Base-by-base conservation (phyloP, 2,888 invertebrate genomes). In the Ceratothoa steindachneri region DNA sequence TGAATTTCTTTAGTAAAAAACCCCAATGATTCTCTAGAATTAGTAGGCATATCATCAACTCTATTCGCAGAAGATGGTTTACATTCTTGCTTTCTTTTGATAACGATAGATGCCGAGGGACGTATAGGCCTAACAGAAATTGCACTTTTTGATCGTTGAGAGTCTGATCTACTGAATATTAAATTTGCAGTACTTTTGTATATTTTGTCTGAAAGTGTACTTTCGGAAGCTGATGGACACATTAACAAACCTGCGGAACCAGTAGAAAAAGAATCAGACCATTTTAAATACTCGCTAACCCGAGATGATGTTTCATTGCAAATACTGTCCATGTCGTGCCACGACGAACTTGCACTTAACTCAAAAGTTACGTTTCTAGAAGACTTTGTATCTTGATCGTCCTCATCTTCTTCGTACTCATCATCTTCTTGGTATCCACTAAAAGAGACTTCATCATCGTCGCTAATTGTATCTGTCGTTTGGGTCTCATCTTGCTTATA, bases 401-500 rank as follows among this genome's bases (percentile, higher is more conserved):
- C 31, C 53, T 71, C 53, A 29, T 29, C 19, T 7, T 73, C 66
- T 2, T 70, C 73, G 15, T 9, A 24, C 60, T 65, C 30, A 4
- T 29, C 30, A 30, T 64, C 66, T 0, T 28, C 51, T 60, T 30
- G 22, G 9, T 65, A 60, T 22, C 60, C 60, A 24, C 60, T 60
- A 60, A 4, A 60, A 24, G 60, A 60, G 2, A 12, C 60, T 60
- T 41, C 41, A 9, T 60, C 60, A 7, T 60, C 60, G 24, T 60
- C 60, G 12, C 22, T 60, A 1, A 60, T 60, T 12, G 60, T 60
- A 24, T 60, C 60, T 24, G 60, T 60, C 24, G 93, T 93, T 85
- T 93, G 93, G 28, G 93, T 85, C 19, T 91, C 90, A 29, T 70
- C 67, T 1, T 51, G 77, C 12, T 75, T 60, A 15, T n/a, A n/a